Evolutionary conservation across 1,140 invertebrate genomes (phyloP), one percentile per base, ranked within the genome.

Genomic region (Drosophila sproati): DNA sequence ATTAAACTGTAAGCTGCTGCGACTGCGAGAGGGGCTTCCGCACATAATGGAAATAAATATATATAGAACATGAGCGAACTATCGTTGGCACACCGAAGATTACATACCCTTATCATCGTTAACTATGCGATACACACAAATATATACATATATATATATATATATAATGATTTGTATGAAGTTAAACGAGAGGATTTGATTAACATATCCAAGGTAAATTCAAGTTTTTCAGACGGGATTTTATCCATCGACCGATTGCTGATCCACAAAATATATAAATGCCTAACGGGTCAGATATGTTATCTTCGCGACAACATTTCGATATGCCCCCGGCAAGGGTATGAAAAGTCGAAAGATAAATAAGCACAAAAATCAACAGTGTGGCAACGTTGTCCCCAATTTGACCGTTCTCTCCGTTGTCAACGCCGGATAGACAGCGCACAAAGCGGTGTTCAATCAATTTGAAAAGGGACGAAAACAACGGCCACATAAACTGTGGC

Each of bases 361-460:
- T 62, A 78, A 72, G 72, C 62, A 62, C 73, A 66, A 56, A 78
- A 62, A 78, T 72, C 77, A 76, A 76, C 76, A 78, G 71, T 66
- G 60, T 72, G 68, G 66, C 67, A 77, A 56, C 50, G 61, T 71
- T 71, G 68, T 72, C 12, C 70, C 60, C 69, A 66, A 62, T 55
- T 60, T 48, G 52, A 43, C 5, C 39, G 43, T 12, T 48, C 39
- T 28, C 51, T 52, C 51, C 41, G 51, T 6, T 57, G 12, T 37
- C 12, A 8, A 31, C 51, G 8, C 37, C 47, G 39, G 28, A 48
- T 39, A 41, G 35, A 35, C 54, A 59, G 28, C 29, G 32, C 47
- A 39, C 55, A 47, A 50, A 71, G 50, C 71, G 66, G 20, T 50
- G 57, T 64, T 79, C 67, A 79, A 76, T 79, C 73, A 79, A 72